Evolutionary conservation across 1,140 invertebrate genomes (phyloP), one percentile per base, ranked within the genome.

Genomic region (Grapholita molesta): DNA sequence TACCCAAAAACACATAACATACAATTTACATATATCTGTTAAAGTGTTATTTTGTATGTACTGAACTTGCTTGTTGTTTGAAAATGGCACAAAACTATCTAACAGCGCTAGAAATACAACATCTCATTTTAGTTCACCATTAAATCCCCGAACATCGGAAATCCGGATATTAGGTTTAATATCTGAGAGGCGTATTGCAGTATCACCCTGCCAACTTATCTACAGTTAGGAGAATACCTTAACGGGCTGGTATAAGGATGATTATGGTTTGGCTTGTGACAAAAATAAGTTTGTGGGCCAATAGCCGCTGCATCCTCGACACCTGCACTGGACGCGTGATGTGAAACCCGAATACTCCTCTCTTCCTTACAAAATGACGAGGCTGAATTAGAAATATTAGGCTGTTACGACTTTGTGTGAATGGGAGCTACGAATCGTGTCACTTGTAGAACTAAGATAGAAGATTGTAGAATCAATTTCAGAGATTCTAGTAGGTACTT

Each of bases 131-230:
- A 48, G 18, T 21, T 48, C 8, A 21, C 42, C 42, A 48, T 48
- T 48, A 61, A 61, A 15, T 61, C 24, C 21, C 28, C 55, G 55
- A 28, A 61, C 28, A 61, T 61, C 24, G 55, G 25, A 61, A 25
- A 55, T 61, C 55, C 55, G 55, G 55, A 61, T 61, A 61, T 61
- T 61, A 61, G n/a, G 24, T 15, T n/a, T 61, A 61, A 61, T 61
- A 61, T 61, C 25, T 61, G 55, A 61, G 24, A 61, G 24, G 12
- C 55, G 55, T 61, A 61, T 28, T 61, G 55, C 55, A 61, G 24
- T 30, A 28, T 11, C 15, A n/a, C 12, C 35, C 35, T 38, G n/a
- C n/a, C 35, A 61, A 61, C 42, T 48, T 48, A 48, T 48, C 42
- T 9, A 8, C 15, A 18, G 3, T 2, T 21, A 21, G 42, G 8